Evolutionary conservation across 2,797 vertebrate species (phyloP), one percentile per base, ranked within the genome.

Genomic region (Anniella stebbinsi): DNA sequence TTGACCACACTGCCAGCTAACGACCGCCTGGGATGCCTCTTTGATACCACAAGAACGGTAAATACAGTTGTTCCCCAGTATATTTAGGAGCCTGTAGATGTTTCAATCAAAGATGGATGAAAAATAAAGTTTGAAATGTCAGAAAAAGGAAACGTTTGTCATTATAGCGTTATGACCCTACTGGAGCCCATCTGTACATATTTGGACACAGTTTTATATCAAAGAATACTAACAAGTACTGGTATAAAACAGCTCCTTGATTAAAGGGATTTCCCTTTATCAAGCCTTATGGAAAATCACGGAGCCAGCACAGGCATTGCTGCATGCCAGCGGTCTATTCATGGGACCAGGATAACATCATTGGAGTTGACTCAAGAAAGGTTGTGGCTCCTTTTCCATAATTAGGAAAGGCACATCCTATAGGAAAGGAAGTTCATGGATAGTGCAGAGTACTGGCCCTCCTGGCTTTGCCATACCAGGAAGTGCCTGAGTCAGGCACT

Each of bases 291-390:
- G 2, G 17, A 30, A 23, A n/a, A 48, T n/a, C 21, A 38, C 86
- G 84, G 89, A 88, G 28, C 7, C 4, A 51, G 1, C 57, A 57
- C 54, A 88, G 36, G 78, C 66, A 92, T 92, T 67, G 86, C 60
- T 3, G 2, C 28, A 80, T 28, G 36, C 70, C 36, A 54, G 33
- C 54, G 83, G 17, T 23, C 66, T 70, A 70, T 4, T 84, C 83
- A 72, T 25, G 33, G 73, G n/a, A 48, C 4, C 30, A 0, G 17
- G 12, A 70, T 70, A 51, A 70, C 25, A 48, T 48, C 8, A 30
- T 41, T n/a, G 38, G 25, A 86, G 51, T 36, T 41, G 36, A 70
- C 25, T n/a, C 17, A 12, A 67, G n/a, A 45, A 80, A 48, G 63
- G n/a, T 48, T 84, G 17, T 66, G 45, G 10, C 30, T 84, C 83